Evolutionary conservation across 2,888 invertebrate species (phyloP), one percentile per base, ranked within the genome.

Genomic region (Thereva nobilitata): DNA sequence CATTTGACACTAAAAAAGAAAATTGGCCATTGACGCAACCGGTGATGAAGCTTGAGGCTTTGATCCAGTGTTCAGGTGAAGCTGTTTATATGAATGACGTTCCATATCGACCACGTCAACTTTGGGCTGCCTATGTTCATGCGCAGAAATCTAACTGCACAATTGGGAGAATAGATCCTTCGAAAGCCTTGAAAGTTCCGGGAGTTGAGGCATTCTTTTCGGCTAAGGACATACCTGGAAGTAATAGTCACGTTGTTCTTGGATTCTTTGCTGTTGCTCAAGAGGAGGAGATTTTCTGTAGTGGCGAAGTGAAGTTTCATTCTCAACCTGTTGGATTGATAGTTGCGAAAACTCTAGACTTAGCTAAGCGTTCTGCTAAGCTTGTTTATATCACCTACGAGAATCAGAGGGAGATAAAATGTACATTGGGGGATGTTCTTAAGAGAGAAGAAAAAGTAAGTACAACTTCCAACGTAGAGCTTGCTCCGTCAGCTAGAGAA

Each of bases 11-110:
- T 0, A 86, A 89, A 71, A 83, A 86, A 75, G 82, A 81, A 47
- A 73, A 87, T 12, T 91, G 89, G 87, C 91, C 92, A 3, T 74
- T 91, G 44, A 88, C 86, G 70, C 82, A 91, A 74, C 88, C 91
- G 0, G 77, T 91, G 34, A 83, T 86, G 0, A 92, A 92, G 77
- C 66, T 89, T 12, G 90, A 90, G 78, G 87, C 87, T 1, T 75
- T 86, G 34, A 80, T 83, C 10, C 86, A 86, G 71, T 78, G 78
- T 70, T 71, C 79, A 1, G 89, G 89, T 0, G 87, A 89, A 77
- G 88, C 87, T 1, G 80, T 84, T 72, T 90, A 86, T 76, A 80
- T 84, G 41, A 85, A 86, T 73, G 90, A 90, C 73, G 78, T 85
- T 40, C 84, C 84, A 4, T 76, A 80, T 3, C 76, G 80, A 0